phyloP scores from a whole-genome alignment of 2,113 vertebrate species.

The Montifringilla adamsi region DNA sequence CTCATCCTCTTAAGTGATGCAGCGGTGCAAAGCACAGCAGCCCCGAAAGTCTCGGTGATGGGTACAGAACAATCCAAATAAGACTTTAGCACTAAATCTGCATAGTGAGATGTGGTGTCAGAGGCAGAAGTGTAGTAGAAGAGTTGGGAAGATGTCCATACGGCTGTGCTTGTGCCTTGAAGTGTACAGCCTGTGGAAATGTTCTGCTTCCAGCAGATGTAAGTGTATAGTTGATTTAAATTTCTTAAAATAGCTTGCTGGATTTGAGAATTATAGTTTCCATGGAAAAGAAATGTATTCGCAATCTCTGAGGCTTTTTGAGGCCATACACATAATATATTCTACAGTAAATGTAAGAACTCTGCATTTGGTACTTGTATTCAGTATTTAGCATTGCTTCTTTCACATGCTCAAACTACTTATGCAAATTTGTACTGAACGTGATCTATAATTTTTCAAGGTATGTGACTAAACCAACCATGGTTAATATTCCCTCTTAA shows the following conservation, averaged over 20 bases:
- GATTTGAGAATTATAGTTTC: slow-evolving; percentile 59
- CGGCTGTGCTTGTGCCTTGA: not conserved
- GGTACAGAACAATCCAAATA: not conserved
- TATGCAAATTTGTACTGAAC: slow-evolving; percentile 46
- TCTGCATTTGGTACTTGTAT: not conserved
- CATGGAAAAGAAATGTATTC: slow-evolving; percentile 59
- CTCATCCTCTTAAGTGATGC: not conserved
- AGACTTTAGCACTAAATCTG: not conserved
- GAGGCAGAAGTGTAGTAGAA: not conserved
- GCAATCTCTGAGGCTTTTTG: slow-evolving; percentile 60
- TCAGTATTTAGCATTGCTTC: not conserved
- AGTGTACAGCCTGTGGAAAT: slow-evolving; percentile 7
- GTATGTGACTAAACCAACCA: not conserved
- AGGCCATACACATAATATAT: slow-evolving; percentile 27
- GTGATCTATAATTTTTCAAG: slow-evolving; percentile 26
- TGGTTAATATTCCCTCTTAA: not conserved
- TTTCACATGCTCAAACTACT: not conserved
- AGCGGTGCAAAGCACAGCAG: not conserved
- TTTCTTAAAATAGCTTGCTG: slow-evolving; percentile 49
- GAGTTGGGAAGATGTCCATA: not conserved
- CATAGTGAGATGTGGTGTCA: not conserved
- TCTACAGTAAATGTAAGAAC: slow-evolving; percentile 6
- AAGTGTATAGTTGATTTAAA: slow-evolving; percentile 34
- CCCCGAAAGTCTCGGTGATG: not conserved
- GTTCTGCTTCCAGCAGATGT: slow-evolving; percentile 25